These are phyloP conservation scores for Tridacna gigas DNA, from an alignment of 2,888 invertebrate species.

Conservation along the genomic window DNA sequence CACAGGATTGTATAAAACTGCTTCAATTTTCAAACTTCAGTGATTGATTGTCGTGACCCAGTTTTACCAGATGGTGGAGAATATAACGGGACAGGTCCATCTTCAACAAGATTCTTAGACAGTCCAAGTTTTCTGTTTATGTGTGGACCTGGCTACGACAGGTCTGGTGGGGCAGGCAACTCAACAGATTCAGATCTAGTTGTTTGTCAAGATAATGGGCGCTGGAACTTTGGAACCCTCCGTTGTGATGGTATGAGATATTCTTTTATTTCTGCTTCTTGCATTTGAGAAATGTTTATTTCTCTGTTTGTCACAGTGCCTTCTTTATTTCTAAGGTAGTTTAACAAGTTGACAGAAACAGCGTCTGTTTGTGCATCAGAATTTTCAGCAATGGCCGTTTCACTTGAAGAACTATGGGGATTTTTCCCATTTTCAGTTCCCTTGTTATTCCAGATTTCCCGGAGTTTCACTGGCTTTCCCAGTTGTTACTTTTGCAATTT, in stretches of 20 bases:
- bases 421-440: too few species aligned
- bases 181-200: slow-evolving; percentile 54
- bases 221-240: slow-evolving; percentile 71
- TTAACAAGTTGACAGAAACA: too few species aligned
- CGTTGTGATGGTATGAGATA: slow-evolving; percentile 70
- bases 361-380: too few species aligned
- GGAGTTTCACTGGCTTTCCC: too few species aligned
- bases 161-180: slow-evolving; percentile 45
- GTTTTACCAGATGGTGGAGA: slow-evolving; percentile 50
- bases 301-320: neutral
- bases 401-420: too few species aligned
- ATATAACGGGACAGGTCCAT: neutral
- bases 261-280: neutral
- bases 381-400: too few species aligned
- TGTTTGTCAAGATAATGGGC: slow-evolving; percentile 68
- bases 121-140: slow-evolving; percentile 47
- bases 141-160: slow-evolving; percentile 59
- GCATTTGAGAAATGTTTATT: neutral
- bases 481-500: too few species aligned
- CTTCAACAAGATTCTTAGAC: slow-evolving; percentile 25
- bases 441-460: too few species aligned
- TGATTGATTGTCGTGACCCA: slow-evolving; percentile 69
- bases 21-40: slow-evolving; percentile 49
- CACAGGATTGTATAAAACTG: too few species aligned
- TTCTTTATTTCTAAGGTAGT: too few species aligned